Conservation (phyloP, 2,113 vertebrate genomes). For the Menura novaehollandiae region DNA sequence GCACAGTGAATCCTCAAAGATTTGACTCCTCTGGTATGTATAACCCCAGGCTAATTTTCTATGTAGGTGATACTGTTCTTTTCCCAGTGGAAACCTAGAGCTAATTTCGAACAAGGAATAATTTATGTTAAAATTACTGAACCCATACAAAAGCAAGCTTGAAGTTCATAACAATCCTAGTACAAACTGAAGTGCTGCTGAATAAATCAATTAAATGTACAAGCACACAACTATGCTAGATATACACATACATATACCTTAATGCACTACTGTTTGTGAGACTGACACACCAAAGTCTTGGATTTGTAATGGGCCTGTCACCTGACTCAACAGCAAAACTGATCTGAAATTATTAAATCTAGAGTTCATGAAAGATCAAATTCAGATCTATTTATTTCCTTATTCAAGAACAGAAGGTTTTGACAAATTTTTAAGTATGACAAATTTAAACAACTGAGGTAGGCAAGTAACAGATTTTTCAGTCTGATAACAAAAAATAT, state of each 20-base stretch:
- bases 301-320: neutral
- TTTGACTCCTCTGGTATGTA: conserved; percentile 59
- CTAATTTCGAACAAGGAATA: conserved; percentile 64
- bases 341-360: neutral
- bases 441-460: neutral
- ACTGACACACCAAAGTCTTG: neutral
- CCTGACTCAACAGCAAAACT: neutral
- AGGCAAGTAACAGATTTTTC: neutral
- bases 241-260: neutral
- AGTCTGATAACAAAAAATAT: neutral
- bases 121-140: conserved; percentile 49
- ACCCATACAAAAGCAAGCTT: neutral
- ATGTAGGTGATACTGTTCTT: conserved; percentile 54
- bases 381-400: conserved; percentile 16
- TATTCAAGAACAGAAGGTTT: neutral
- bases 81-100: conserved; percentile 64
- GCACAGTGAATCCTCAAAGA: conserved; percentile 43
- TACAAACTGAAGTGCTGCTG: neutral
- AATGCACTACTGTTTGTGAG: neutral
- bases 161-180: conserved; percentile 11
- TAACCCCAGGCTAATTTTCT: conserved; percentile 63
- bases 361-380: conserved; percentile 5
- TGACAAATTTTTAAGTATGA: neutral
- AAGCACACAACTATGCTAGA: neutral
- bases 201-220: neutral